phyloP scores from a whole-genome alignment of 2,888 invertebrate species.

The Aromia moschata region DNA sequence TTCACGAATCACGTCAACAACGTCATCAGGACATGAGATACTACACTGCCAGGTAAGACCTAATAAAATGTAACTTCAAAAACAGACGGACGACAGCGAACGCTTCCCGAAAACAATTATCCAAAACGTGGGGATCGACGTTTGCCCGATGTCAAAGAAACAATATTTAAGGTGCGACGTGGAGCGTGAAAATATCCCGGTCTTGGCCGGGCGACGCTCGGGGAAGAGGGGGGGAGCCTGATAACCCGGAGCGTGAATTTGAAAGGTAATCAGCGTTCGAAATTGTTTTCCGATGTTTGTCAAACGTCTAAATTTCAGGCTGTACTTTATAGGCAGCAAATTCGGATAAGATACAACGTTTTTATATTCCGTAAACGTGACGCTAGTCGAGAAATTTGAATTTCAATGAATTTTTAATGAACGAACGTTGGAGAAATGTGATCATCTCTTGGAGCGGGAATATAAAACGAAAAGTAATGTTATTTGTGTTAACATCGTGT shows the following conservation, averaged over 20 bases:
- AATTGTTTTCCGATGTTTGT: slow-evolving; percentile 49
- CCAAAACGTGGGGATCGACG: slow-evolving; percentile 7
- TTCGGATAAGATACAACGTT: slow-evolving; percentile 8
- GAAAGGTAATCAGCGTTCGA: slow-evolving; percentile 50
- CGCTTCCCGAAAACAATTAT: slow-evolving; percentile 11
- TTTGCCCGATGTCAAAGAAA: slow-evolving; percentile 35
- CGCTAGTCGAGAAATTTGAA: slow-evolving; percentile 18
- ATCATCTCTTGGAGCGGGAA: neutral
- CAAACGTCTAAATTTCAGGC: slow-evolving; percentile 34
- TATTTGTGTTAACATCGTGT: slow-evolving; percentile 8
- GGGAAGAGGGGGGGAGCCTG: slow-evolving; percentile 42
- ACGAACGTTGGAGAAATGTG: neutral
- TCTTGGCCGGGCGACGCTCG: slow-evolving; percentile 40
- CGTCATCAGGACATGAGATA: neutral
- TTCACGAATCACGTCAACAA: too few species aligned
- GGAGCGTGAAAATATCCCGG: slow-evolving; percentile 46
- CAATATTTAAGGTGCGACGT: slow-evolving; percentile 46
- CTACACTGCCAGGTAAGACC: neutral
- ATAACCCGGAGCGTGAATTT: slow-evolving; percentile 51
- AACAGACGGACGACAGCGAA: neutral
- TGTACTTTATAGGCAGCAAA: slow-evolving; percentile 14
- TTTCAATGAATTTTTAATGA: slow-evolving; percentile 20
- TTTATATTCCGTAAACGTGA: slow-evolving; percentile 19
- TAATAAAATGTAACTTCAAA: neutral
- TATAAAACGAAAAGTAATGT: neutral